A percentile compares a stretch with the other conserved stretches of the same genome.
phyloP scores from a whole-genome alignment of 2,113 vertebrate species.

The Hippocampus zosterae region DNA sequence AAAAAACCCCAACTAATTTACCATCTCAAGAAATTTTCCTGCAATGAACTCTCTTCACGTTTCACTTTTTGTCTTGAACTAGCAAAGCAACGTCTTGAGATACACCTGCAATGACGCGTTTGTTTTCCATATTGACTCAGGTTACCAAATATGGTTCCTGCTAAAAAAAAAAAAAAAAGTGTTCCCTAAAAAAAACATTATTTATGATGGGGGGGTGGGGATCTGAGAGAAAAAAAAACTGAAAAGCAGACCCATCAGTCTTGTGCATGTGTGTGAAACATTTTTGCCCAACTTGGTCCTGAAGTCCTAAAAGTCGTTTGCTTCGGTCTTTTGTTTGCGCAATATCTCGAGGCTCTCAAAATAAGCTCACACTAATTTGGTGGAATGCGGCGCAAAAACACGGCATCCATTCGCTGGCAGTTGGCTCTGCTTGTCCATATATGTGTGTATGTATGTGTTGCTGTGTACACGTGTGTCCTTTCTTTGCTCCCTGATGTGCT shows the following conservation, averaged over 20 bases:
- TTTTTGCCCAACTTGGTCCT: neutral
- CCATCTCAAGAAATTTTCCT: no score
- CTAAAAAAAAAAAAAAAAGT: neutral
- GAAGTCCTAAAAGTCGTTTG: neutral
- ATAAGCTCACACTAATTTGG: slow-evolving; percentile 29
- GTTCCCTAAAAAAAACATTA: neutral
- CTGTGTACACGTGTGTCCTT: slow-evolving; percentile 16
- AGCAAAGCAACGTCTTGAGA: neutral
- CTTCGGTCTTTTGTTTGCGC: slow-evolving; percentile 11
- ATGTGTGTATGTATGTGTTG: neutral
- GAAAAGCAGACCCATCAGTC: neutral
- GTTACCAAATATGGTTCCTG: neutral
- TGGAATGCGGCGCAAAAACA: slow-evolving; percentile 43
- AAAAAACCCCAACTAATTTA: no score
- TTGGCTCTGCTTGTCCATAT: slow-evolving; percentile 4
- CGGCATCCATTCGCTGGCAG: slow-evolving; percentile 24
- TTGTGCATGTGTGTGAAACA: neutral
- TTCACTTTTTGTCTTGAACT: neutral
- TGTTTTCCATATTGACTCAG: no score
- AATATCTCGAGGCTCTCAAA: slow-evolving; percentile 27
- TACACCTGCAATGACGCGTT: no score
- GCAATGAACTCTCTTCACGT: no score
- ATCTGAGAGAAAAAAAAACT: no score
- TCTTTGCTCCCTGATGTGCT: slow-evolving; percentile 36
- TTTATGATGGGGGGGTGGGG: neutral